Conservation (phyloP, 1,140 invertebrate species). For the Magallana gigas region DNA sequence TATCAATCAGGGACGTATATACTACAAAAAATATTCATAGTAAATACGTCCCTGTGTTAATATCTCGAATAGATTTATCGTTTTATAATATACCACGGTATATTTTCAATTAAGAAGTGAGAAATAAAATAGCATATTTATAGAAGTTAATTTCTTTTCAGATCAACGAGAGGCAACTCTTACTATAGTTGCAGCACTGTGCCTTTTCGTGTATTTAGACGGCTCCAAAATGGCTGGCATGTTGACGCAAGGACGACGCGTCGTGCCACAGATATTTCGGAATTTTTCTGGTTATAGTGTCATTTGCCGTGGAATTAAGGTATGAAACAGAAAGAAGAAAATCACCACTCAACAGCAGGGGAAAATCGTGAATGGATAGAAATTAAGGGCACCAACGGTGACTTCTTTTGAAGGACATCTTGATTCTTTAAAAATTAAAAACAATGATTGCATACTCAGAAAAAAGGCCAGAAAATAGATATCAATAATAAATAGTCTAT, state of each 20-base stretch:
- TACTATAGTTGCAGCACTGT: neutral
- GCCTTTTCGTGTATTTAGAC: neutral
- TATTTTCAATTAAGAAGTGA: no score
- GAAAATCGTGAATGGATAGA: neutral
- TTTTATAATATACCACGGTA: no score
- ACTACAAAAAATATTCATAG: no score
- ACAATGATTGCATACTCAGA: no score
- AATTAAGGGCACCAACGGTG: neutral
- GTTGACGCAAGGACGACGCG: constrained; percentile 60
- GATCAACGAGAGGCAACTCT: constrained; percentile 1
- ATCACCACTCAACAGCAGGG: neutral
- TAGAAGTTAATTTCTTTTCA: neutral
- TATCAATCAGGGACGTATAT: no score
- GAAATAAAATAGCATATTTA: no score
- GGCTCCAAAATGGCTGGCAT: constrained; percentile 57
- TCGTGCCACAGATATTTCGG: constrained; percentile 58
- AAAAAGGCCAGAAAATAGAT: no score
- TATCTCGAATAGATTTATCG: no score
- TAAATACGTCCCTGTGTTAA: no score
- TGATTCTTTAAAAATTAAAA: neutral
- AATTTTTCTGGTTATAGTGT: constrained; percentile 54
- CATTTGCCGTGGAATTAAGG: constrained; percentile 50
- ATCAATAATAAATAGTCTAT: no score
- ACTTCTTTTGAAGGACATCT: constrained; percentile 15
- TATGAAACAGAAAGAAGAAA: neutral